Evolutionary conservation across 1,140 invertebrate genomes (phyloP).

Genomic region (Leptinotarsa lineolata): DNA sequence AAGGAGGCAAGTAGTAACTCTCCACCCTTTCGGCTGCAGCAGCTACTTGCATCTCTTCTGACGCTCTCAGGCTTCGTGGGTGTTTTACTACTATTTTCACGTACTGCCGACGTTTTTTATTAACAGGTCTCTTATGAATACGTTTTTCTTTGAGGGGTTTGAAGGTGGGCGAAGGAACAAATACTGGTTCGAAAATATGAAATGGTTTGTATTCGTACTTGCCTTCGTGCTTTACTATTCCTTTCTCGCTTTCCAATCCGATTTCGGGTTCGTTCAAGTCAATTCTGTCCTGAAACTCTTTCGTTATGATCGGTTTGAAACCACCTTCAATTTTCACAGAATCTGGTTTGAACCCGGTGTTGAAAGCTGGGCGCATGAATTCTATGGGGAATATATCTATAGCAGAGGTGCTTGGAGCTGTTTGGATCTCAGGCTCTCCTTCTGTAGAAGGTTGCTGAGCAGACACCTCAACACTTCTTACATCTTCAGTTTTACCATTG

Average conservation of each 20-base stretch:
- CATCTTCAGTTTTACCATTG: constrained; percentile 18
- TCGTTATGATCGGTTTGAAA: constrained; percentile 78
- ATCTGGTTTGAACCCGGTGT: constrained; percentile 78
- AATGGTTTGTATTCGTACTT: constrained; percentile 56
- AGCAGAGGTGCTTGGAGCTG: constrained; percentile 21
- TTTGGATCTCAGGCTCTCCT: constrained; percentile 40
- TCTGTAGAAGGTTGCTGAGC: constrained; percentile 49
- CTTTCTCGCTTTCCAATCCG: constrained; percentile 59
- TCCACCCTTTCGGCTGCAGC: constrained; percentile 73
- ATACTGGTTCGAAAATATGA: constrained; percentile 72
- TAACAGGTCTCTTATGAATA: constrained; percentile 35
- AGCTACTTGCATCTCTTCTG: constrained; percentile 54
- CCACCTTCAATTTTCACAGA: constrained; percentile 81
- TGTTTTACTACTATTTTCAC: constrained; percentile 39
- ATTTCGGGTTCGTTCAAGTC: constrained; percentile 57
- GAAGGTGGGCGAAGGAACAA: constrained; percentile 71
- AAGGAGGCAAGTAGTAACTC: constrained; percentile 70
- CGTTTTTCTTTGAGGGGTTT: constrained; percentile 47
- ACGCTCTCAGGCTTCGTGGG: constrained; percentile 29
- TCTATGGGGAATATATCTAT: constrained; percentile 11
- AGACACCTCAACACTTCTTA: constrained; percentile 47
- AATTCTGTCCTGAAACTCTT: constrained; percentile 61
- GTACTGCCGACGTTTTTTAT: constrained; percentile 55
- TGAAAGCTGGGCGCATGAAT: constrained; percentile 13
- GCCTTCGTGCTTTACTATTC: constrained; percentile 59